Percentiles rank a stretch among this genome's conserved stretches.
Conservation (phyloP, 2,888 invertebrate species). For the Xestia c-nigrum region DNA sequence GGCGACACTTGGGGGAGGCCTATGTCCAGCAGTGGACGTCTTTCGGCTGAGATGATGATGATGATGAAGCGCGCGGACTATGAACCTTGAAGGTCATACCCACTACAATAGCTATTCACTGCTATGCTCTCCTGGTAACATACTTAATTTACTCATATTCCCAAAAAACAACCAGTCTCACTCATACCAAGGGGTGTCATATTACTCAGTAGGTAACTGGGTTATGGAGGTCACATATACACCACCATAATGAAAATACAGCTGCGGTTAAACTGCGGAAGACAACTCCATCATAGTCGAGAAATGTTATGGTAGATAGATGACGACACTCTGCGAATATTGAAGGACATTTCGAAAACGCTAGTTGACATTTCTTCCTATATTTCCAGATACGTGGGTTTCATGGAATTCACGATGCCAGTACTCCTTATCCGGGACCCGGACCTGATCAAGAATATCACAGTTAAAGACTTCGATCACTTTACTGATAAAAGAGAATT, state of each 20-base stretch:
- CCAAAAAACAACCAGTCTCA: not conserved
- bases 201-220: not conserved
- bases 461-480: conserved; percentile 91
- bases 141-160: not conserved
- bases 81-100: not conserved
- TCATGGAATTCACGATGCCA: conserved; percentile 83
- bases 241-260: not conserved
- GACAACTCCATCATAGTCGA: not conserved
- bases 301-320: not conserved
- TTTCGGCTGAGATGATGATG: too few relatives aligned
- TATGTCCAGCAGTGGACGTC: too few relatives aligned
- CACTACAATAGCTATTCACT: not conserved
- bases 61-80: too few relatives aligned
- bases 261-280: not conserved
- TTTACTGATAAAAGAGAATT: conserved; percentile 87
- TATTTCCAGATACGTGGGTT: conserved; percentile 81
- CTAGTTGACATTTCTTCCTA: not conserved
- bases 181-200: not conserved
- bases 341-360: not conserved
- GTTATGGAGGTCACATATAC: not conserved
- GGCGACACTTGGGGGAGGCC: too few relatives aligned
- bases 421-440: conserved; percentile 87
- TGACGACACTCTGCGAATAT: not conserved
- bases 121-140: not conserved
- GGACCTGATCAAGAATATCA: conserved; percentile 88